Conservation (phyloP, 2,797 vertebrate species). For the Numenius phaeopus region DNA sequence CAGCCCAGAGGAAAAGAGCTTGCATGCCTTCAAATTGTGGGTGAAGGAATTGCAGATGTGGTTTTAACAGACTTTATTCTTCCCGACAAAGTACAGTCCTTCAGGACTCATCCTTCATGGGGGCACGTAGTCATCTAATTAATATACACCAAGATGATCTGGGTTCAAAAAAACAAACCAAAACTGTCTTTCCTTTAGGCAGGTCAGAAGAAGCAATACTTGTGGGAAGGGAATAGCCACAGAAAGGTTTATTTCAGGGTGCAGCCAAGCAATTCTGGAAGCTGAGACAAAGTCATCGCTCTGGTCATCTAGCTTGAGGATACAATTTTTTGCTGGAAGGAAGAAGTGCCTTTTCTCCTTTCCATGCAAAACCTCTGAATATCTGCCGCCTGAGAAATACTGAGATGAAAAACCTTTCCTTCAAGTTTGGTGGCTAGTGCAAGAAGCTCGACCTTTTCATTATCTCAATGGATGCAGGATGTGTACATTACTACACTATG, state of each 20-base stretch:
- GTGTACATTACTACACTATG: not conserved
- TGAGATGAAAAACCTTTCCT: not conserved
- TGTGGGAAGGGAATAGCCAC: not conserved
- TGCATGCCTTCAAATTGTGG: not conserved
- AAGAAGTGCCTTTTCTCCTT: not conserved
- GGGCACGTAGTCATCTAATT: conserved; percentile 6
- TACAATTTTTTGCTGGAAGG: not conserved
- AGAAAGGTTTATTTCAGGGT: not conserved
- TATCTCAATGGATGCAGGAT: not conserved
- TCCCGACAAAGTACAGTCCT: not conserved
- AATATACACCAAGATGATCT: not conserved
- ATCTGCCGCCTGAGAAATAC: not conserved
- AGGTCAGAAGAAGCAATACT: not conserved
- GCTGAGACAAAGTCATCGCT: not conserved
- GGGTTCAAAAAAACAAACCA: not conserved
- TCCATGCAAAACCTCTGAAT: not conserved
- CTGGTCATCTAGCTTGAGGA: not conserved
- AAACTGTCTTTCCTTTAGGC: not conserved
- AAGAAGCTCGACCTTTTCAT: conserved; percentile 17
- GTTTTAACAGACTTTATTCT: not conserved
- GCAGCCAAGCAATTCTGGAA: conserved; percentile 14
- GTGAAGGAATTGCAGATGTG: not conserved
- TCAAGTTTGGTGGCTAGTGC: not conserved
- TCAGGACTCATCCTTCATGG: not conserved
- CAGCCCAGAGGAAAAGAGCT: not conserved